Conservation (phyloP, 1,140 invertebrate species). For the Pantala flavescens region DNA sequence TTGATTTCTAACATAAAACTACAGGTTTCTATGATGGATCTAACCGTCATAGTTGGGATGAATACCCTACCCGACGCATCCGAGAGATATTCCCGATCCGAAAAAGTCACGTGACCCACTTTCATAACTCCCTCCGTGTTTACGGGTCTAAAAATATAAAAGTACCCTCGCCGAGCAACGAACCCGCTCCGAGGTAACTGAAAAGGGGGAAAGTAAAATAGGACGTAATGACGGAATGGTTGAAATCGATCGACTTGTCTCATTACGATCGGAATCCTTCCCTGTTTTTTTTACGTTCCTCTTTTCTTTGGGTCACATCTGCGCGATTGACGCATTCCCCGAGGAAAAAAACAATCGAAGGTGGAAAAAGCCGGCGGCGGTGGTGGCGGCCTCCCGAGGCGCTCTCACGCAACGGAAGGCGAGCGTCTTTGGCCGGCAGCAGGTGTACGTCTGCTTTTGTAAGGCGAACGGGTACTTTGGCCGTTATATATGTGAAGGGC, state of each 20-base stretch:
- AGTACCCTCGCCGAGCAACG: too few relatives aligned
- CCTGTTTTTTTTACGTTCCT: not conserved
- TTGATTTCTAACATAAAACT: too few relatives aligned
- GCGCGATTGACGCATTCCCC: constrained; percentile 1
- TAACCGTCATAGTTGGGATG: too few relatives aligned
- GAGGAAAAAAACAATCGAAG: not conserved
- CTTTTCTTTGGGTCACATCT: not conserved
- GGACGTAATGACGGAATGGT: not conserved
- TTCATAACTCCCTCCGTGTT: too few relatives aligned
- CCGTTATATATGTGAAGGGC: too few relatives aligned
- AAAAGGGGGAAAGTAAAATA: not conserved
- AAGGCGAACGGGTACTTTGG: too few relatives aligned
- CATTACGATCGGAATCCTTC: not conserved
- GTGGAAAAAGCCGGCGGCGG: not conserved
- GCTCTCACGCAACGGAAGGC: not conserved
- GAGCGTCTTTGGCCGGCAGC: not conserved
- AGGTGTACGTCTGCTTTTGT: not conserved
- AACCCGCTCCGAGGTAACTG: not conserved
- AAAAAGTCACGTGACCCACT: too few relatives aligned
- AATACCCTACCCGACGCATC: too few relatives aligned
- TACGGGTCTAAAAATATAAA: too few relatives aligned
- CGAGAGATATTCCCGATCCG: too few relatives aligned
- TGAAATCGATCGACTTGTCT: not conserved
- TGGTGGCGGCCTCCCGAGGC: not conserved
- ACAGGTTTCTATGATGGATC: too few relatives aligned